A percentile compares a stretch with the other conserved stretches of the same genome.
Conservation (phyloP, 2,797 vertebrate species). For the Syngnathus acus region DNA sequence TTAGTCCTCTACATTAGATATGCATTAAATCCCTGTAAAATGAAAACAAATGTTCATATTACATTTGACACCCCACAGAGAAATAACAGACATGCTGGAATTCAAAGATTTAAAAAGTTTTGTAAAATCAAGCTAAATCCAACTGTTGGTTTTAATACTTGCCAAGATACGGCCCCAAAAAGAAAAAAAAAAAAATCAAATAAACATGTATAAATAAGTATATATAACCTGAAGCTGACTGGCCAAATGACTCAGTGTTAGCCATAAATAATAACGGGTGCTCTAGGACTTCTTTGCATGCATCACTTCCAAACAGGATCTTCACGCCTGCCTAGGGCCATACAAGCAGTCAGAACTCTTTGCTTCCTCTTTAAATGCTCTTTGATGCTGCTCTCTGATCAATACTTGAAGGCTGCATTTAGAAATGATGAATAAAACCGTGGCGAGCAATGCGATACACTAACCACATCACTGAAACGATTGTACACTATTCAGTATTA, state of each 20-base stretch:
- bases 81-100: too few species aligned
- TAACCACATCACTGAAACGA: not conserved
- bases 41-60: not conserved
- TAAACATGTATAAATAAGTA: constrained; percentile 18
- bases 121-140: not conserved
- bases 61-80: too few species aligned
- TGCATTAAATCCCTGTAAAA: not conserved
- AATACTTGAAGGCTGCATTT: constrained; percentile 65
- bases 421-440: constrained; percentile 58
- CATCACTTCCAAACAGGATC: constrained; percentile 52
- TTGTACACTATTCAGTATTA: not conserved
- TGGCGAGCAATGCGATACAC: constrained; percentile 10
- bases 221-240: constrained; percentile 32
- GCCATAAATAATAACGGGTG: constrained; percentile 50
- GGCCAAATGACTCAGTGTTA: constrained; percentile 45
- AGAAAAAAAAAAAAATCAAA: not conserved
- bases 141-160: constrained; percentile 19
- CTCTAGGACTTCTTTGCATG: constrained; percentile 43
- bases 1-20: not conserved
- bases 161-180: constrained; percentile 17
- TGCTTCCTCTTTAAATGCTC: constrained; percentile 57
- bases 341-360: constrained; percentile 50
- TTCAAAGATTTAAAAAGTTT: not conserved
- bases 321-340: constrained; percentile 48
- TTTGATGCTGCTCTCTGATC: constrained; percentile 64